Percentiles rank a stretch among this genome's conserved stretches.
Conservation (phyloP, 1,140 invertebrate species). For the Ridgeia piscesae region DNA sequence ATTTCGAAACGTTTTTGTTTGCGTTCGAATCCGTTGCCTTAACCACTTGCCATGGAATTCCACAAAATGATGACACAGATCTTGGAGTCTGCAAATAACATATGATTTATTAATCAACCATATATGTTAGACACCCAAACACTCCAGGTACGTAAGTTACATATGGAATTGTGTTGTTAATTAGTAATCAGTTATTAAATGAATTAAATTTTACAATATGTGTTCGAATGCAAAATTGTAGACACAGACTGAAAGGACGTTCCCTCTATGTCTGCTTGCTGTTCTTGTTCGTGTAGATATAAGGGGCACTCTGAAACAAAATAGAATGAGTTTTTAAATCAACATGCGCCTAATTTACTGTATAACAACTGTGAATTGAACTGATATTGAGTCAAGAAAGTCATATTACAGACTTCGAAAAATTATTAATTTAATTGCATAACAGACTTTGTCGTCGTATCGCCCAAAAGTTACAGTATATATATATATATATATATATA, state of each 20-base stretch:
- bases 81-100: not conserved
- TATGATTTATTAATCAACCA: not conserved
- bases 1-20: too few relatives aligned
- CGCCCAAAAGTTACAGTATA: too few relatives aligned
- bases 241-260: not conserved
- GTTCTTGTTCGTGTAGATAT: constrained; percentile 12
- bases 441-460: too few relatives aligned
- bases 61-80: not conserved
- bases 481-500: too few relatives aligned
- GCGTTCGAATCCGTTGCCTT: too few relatives aligned
- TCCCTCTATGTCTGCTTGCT: not conserved
- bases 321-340: not conserved
- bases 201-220: not conserved
- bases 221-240: not conserved
- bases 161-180: not conserved
- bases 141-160: too few relatives aligned
- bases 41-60: too few relatives aligned
- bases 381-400: too few relatives aligned
- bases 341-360: not conserved
- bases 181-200: not conserved
- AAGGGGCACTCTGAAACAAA: constrained; percentile 17
- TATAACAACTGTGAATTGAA: too few relatives aligned
- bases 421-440: too few relatives aligned
- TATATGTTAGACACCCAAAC: too few relatives aligned
- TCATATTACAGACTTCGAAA: too few relatives aligned